phyloP scores from a whole-genome alignment of 2,113 vertebrate species.

The Epinephelus cyanopodus region DNA sequence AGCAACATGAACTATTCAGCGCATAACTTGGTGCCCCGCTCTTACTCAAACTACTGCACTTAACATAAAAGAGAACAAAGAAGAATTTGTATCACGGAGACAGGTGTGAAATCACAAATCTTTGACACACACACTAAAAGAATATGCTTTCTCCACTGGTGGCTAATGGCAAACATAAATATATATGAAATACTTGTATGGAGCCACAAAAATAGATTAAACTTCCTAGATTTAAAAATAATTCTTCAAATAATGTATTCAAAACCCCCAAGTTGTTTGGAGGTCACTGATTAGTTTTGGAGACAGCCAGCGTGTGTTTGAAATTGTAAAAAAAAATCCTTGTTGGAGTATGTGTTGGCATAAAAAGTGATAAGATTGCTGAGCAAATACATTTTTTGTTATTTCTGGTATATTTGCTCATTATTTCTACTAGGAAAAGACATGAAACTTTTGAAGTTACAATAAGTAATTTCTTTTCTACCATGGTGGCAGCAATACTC shows the following conservation, averaged over 20 bases:
- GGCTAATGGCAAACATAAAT: background rate
- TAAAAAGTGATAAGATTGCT: background rate
- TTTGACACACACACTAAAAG: background rate
- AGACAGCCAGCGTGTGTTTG: background rate
- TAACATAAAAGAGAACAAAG: background rate
- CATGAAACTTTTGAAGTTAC: background rate
- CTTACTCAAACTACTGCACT: background rate
- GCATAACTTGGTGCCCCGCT: background rate
- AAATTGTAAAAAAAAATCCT: background rate
- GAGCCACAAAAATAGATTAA: background rate
- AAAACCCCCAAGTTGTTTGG: background rate
- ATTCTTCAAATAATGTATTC: background rate
- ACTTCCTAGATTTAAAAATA: background rate
- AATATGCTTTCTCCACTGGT: background rate
- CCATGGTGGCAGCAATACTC: background rate
- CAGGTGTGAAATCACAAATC: background rate
- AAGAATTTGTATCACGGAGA: background rate
- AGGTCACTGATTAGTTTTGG: background rate
- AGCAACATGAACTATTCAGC: background rate
- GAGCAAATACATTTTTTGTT: background rate
- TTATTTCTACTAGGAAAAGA: background rate
- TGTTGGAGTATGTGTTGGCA: background rate
- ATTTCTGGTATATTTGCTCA: background rate
- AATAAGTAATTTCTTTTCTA: background rate
- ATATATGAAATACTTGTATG: background rate